Evolutionary conservation across 2,113 vertebrate species (phyloP).

Genomic region (Oreochromis niloticus): DNA sequence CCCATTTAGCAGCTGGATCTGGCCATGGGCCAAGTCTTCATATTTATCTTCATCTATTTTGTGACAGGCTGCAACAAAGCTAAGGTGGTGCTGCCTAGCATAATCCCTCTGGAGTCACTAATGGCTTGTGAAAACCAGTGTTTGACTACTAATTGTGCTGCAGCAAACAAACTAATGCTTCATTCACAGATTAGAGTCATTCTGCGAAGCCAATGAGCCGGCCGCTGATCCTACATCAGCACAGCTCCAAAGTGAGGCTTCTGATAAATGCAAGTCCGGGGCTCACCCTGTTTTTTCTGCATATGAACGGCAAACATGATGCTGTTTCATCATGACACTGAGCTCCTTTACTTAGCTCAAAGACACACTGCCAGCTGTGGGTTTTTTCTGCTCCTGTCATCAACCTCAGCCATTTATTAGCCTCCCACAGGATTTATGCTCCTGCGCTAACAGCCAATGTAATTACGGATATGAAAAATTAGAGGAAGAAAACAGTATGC

Average conservation of each 20-base stretch:
- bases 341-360: constrained; percentile 21
- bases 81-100: background rate
- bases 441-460: constrained; percentile 21
- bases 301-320: background rate
- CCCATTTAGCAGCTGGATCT: background rate
- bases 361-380: constrained; percentile 35
- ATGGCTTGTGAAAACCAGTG: background rate
- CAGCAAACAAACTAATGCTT: background rate
- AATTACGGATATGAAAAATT: constrained; percentile 52
- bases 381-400: constrained; percentile 38
- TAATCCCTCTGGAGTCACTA: background rate
- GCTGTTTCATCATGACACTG: constrained; percentile 9
- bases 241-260: background rate
- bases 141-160: background rate
- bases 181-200: background rate
- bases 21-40: background rate
- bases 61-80: background rate
- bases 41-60: background rate
- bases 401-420: constrained; percentile 47
- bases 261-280: constrained; percentile 1
- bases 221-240: constrained; percentile 3
- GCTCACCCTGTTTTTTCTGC: background rate
- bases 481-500: constrained; percentile 8
- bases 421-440: constrained; percentile 40
- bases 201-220: background rate